Percentiles rank a stretch among this genome's conserved stretches.
Conservation (phyloP, 2,113 vertebrate species). For the Phodopus roborovskii region DNA sequence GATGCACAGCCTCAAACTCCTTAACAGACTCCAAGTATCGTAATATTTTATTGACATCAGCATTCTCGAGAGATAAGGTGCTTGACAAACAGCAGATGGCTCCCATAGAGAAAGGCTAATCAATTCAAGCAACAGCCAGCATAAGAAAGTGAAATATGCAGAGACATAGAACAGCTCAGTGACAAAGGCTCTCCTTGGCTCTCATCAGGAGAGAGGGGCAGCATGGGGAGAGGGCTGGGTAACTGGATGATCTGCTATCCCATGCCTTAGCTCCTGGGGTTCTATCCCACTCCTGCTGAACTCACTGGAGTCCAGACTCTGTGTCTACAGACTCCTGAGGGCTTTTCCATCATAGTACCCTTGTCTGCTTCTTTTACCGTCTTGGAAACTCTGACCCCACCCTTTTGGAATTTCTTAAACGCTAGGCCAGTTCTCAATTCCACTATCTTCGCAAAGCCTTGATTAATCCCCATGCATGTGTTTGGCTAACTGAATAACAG, state of each 20-base stretch:
- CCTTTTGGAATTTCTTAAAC: not conserved
- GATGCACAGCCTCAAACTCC: slow-evolving; percentile 16
- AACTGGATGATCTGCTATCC: not conserved
- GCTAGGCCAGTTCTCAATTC: not conserved
- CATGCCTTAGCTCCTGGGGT: not conserved
- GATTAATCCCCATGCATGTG: not conserved
- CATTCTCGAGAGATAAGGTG: slow-evolving; percentile 80
- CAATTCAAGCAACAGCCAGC: slow-evolving; percentile 83
- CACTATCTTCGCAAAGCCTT: not conserved
- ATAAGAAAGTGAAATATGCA: slow-evolving; percentile 68
- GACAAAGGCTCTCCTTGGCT: slow-evolving; percentile 51
- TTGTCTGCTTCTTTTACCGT: not conserved
- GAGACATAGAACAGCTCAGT: slow-evolving; percentile 34
- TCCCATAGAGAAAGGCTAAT: slow-evolving; percentile 84
- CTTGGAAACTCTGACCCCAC: not conserved
- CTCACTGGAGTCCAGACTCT: not conserved
- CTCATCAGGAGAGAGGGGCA: not conserved
- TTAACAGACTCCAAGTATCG: slow-evolving; percentile 42
- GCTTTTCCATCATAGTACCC: not conserved
- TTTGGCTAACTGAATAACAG: not conserved
- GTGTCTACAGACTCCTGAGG: not conserved
- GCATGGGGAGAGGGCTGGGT: not conserved
- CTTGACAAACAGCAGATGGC: slow-evolving; percentile 86
- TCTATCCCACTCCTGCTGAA: not conserved
- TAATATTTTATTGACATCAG: slow-evolving; percentile 83